A percentile compares a stretch with the other conserved stretches of the same genome.
Conservation (phyloP, 2,888 invertebrate species). For the Andrena trimmerana region DNA sequence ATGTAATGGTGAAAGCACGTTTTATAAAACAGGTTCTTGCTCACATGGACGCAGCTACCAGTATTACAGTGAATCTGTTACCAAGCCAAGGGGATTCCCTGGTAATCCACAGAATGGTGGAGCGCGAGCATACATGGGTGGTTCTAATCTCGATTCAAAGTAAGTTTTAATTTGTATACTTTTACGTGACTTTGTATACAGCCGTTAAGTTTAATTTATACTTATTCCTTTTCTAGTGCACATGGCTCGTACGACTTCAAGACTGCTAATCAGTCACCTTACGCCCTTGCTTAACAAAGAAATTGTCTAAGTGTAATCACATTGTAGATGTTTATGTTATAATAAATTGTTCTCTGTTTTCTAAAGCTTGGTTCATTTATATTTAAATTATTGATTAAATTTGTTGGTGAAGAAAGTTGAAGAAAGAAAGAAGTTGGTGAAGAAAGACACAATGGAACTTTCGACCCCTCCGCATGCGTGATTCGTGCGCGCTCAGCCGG, state of each 20-base stretch:
- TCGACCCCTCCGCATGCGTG: too few species aligned
- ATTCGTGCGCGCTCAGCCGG: too few species aligned
- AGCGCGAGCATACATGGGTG: slow-evolving; percentile 60
- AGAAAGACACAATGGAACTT: too few species aligned
- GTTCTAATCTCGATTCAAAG: slow-evolving; percentile 46
- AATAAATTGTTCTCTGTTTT: neutral
- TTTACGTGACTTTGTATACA: neutral
- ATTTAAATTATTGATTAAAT: too few species aligned
- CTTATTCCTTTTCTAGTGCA: slow-evolving; percentile 49
- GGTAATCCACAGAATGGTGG: neutral
- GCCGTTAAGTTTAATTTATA: neutral
- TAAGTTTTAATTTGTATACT: slow-evolving; percentile 35
- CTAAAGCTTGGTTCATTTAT: neutral
- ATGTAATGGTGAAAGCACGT: neutral
- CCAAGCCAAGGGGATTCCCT: slow-evolving; percentile 45
- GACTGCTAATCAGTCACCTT: slow-evolving; percentile 47
- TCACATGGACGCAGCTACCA: slow-evolving; percentile 56
- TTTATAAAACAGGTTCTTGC: slow-evolving; percentile 44
- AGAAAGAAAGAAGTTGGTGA: too few species aligned
- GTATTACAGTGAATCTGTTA: slow-evolving; percentile 62
- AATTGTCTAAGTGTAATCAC: neutral
- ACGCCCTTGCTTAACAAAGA: slow-evolving; percentile 2
- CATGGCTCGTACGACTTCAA: slow-evolving; percentile 48
- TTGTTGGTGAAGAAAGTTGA: too few species aligned
- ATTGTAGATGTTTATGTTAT: slow-evolving; percentile 14